A percentile compares a stretch with the other conserved stretches of the same genome.
Conservation (phyloP, 2,113 vertebrate genomes). For the Carassius carassius region DNA sequence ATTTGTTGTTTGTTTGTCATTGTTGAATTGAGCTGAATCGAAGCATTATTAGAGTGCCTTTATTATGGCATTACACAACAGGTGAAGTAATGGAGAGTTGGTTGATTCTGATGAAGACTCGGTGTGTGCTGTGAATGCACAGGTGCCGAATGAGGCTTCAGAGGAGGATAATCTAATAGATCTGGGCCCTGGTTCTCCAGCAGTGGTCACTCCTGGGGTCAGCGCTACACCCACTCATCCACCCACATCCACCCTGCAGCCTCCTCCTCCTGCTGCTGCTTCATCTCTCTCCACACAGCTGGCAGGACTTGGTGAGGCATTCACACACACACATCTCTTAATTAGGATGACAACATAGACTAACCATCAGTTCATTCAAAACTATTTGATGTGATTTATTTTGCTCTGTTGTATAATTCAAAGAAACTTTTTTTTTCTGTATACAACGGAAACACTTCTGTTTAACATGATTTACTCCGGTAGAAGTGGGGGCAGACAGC, state of each 20-base stretch:
- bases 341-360: not conserved
- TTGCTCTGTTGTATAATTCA: no score
- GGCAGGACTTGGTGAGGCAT: conserved; percentile 83
- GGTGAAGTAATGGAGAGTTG: no score
- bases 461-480: not conserved
- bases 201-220: conserved; percentile 89
- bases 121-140: conserved; percentile 32
- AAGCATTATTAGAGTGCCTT: not conserved
- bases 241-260: conserved; percentile 36
- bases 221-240: conserved; percentile 70
- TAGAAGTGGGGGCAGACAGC: conserved; percentile 84
- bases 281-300: conserved; percentile 82
- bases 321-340: not conserved
- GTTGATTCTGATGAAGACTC: no score
- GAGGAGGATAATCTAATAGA: conserved; percentile 98
- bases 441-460: no score
- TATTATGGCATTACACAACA: not conserved
- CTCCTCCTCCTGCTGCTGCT: conserved; percentile 20
- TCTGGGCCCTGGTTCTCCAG: conserved; percentile 92
- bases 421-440: no score
- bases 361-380: not conserved
- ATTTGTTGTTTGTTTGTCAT: not conserved
- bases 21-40: not conserved
- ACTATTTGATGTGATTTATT: not conserved
- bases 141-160: conserved; percentile 90